Evolutionary conservation across 2,888 invertebrate species (phyloP).

Genomic region (Adelognathus sp.): DNA sequence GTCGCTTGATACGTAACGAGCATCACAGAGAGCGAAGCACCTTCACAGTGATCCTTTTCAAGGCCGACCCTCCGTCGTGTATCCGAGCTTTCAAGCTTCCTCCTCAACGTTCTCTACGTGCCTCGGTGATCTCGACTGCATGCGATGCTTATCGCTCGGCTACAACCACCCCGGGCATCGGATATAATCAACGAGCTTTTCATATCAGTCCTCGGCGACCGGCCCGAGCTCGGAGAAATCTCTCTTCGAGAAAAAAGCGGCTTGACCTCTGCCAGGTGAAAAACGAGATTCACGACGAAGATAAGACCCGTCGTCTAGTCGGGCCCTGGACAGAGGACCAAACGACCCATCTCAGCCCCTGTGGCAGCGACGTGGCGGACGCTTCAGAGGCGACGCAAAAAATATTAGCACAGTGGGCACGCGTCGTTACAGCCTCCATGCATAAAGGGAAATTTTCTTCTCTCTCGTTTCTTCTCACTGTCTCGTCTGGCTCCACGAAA

Average conservation of each 20-base stretch:
- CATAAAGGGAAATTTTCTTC: not conserved
- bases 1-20: slow-evolving; percentile 19
- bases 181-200: not conserved
- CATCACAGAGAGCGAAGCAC: not conserved
- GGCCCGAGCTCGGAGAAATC: not conserved
- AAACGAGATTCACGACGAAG: slow-evolving; percentile 41
- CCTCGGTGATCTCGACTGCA: not conserved
- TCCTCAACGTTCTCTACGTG: not conserved
- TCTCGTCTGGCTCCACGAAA: not conserved
- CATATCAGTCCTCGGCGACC: not conserved
- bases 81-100: not conserved
- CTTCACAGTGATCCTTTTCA: not conserved
- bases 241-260: not conserved
- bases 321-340: not conserved
- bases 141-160: not conserved
- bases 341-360: slow-evolving; percentile 23
- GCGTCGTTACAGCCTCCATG: not conserved
- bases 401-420: slow-evolving; percentile 17
- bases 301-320: slow-evolving; percentile 26
- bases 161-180: not conserved
- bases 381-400: slow-evolving; percentile 40
- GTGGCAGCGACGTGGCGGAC: slow-evolving; percentile 28
- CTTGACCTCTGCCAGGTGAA: not conserved
- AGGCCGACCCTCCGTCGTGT: not conserved
- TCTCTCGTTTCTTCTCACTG: slow-evolving; percentile 22